Evolutionary conservation across 2,888 invertebrate genomes (phyloP).

Genomic region (Diplazon laetatorius): DNA sequence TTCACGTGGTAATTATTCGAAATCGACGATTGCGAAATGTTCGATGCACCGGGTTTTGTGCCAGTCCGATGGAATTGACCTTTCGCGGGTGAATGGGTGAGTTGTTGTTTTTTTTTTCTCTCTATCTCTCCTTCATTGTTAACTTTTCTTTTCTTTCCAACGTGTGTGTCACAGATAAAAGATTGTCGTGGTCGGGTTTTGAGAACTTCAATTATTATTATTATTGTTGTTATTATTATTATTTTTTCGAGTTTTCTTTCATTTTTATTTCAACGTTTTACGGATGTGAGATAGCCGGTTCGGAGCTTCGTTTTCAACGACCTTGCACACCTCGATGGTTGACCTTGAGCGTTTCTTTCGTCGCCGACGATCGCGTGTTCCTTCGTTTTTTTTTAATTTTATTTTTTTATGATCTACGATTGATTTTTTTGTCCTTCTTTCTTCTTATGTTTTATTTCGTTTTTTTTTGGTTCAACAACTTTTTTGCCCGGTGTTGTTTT

Average conservation of each 20-base stretch:
- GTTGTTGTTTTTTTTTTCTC: background rate
- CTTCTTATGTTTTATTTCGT: background rate
- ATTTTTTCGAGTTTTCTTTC: background rate
- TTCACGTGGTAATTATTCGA: constrained; percentile 43
- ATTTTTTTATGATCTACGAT: too few relatives aligned
- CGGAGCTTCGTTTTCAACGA: background rate
- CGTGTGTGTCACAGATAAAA: too few relatives aligned
- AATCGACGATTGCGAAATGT: background rate
- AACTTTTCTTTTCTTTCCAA: too few relatives aligned
- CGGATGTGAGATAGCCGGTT: background rate
- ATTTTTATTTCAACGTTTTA: background rate
- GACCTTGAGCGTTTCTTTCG: background rate
- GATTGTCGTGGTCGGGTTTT: too few relatives aligned
- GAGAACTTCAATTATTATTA: too few relatives aligned
- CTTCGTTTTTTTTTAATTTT: too few relatives aligned
- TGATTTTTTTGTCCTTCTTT: constrained; percentile 18
- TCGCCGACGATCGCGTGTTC: background rate
- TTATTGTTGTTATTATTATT: too few relatives aligned
- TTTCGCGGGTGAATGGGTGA: constrained; percentile 44
- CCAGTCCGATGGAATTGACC: background rate
- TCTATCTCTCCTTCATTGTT: too few relatives aligned
- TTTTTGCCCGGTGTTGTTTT: background rate
- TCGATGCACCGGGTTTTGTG: constrained; percentile 18
- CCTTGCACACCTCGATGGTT: constrained; percentile 5
- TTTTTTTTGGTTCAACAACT: background rate